Evolutionary conservation across 1,140 invertebrate genomes (phyloP).

Genomic region (Agraylea sexmaculata): DNA sequence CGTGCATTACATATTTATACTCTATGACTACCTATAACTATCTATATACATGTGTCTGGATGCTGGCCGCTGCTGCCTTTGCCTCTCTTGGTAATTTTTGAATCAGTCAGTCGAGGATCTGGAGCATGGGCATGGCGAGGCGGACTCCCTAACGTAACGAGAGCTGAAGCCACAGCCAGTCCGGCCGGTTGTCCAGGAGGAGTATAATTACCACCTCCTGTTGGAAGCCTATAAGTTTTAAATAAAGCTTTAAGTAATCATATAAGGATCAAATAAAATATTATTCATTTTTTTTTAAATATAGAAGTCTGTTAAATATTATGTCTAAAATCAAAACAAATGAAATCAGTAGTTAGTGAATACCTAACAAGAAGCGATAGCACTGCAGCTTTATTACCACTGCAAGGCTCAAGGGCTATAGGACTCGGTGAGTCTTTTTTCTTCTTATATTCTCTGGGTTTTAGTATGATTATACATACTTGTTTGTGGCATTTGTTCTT

Average conservation of each 20-base stretch:
- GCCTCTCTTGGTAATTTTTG: constrained; percentile 15
- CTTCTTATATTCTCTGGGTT: constrained; percentile 21
- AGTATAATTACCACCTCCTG: constrained; percentile 38
- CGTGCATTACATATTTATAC: too few relatives aligned
- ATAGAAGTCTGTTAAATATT: not conserved
- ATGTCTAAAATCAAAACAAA: not conserved
- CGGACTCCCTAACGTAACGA: constrained; percentile 74
- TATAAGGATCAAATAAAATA: not conserved
- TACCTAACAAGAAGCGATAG: constrained; percentile 77
- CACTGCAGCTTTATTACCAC: constrained; percentile 81
- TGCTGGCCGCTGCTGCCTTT: constrained; percentile 14
- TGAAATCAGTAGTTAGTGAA: not conserved
- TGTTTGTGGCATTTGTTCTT: too few relatives aligned
- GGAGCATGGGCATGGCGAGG: constrained; percentile 36
- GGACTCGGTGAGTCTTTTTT: constrained; percentile 72
- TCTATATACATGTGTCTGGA: constrained; percentile 21
- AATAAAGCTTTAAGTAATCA: constrained; percentile 21
- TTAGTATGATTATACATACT: constrained; percentile 3
- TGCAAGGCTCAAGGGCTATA: constrained; percentile 86
- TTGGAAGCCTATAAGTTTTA: constrained; percentile 23
- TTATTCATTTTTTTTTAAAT: not conserved
- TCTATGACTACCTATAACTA: too few relatives aligned
- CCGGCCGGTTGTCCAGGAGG: constrained; percentile 75
- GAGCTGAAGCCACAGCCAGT: constrained; percentile 71
- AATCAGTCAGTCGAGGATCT: constrained; percentile 11